Evolutionary conservation across 2,797 vertebrate genomes (phyloP).

Genomic region (Microctenopoma stevenorrisi): DNA sequence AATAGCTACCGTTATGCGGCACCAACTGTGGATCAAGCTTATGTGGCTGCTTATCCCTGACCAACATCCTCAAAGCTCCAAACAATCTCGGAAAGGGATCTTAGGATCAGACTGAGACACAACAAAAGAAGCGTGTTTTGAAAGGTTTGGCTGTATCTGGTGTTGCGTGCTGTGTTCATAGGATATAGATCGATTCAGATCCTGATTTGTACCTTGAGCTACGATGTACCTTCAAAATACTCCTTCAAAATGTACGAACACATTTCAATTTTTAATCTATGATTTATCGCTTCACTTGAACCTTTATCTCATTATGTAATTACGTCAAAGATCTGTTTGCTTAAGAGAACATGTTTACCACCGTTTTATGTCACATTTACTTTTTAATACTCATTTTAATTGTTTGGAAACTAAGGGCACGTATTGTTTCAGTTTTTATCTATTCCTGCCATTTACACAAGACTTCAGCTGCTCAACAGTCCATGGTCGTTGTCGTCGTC

Average conservation of each 20-base stretch:
- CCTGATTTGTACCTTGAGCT: conserved; percentile 40
- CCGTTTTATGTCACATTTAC: no score
- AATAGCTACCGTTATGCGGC: conserved; percentile 69
- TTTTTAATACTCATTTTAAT: not conserved
- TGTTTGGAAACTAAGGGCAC: not conserved
- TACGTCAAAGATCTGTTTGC: no score
- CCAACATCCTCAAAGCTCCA: conserved; percentile 61
- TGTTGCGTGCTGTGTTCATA: conserved; percentile 1
- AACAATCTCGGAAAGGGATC: conserved; percentile 45
- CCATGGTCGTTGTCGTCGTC: no score
- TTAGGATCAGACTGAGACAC: conserved; percentile 31
- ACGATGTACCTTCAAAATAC: conserved; percentile 42
- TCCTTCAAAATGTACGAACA: conserved; percentile 16
- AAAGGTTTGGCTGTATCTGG: conserved; percentile 2
- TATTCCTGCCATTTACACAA: no score
- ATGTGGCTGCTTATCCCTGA: conserved; percentile 41
- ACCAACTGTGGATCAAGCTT: conserved; percentile 61
- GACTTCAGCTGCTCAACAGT: not conserved
- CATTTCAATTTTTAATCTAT: no score
- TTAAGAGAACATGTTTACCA: no score
- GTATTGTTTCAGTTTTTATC: not conserved
- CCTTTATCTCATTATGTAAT: no score
- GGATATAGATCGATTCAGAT: no score
- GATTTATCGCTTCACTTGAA: no score
- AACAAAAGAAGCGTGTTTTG: conserved; percentile 36